phyloP scores from a whole-genome alignment of 2,888 invertebrate genomes.

The Seladonia tumulorum region DNA sequence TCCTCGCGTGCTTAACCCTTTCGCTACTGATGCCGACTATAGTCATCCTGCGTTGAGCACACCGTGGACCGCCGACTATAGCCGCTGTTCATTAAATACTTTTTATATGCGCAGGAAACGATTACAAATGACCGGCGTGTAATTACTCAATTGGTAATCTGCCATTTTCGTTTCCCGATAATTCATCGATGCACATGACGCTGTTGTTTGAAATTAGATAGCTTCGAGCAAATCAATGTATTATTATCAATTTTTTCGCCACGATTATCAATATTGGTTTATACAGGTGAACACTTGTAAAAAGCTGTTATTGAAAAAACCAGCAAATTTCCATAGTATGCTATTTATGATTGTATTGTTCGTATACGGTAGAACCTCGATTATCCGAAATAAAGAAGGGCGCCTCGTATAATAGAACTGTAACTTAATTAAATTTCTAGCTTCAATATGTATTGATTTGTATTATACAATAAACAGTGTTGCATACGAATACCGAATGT shows the following conservation, averaged over 20 bases:
- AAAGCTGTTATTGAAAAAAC: too few species aligned
- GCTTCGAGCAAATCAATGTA: not conserved
- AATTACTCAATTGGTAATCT: not conserved
- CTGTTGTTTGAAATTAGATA: not conserved
- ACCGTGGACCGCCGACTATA: not conserved
- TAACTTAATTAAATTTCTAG: too few species aligned
- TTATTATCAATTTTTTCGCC: not conserved
- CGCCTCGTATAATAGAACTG: too few species aligned
- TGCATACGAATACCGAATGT: too few species aligned
- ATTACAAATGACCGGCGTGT: constrained; percentile 1
- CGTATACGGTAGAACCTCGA: too few species aligned
- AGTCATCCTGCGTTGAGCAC: not conserved
- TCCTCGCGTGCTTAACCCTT: not conserved
- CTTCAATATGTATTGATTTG: too few species aligned
- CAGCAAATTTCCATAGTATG: too few species aligned
- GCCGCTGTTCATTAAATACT: not conserved
- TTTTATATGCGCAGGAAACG: not conserved
- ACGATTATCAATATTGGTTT: not conserved
- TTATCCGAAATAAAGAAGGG: too few species aligned
- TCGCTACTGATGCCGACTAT: not conserved
- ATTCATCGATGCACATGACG: not conserved
- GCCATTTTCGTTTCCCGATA: not conserved
- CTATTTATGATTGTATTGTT: too few species aligned
- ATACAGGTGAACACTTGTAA: not conserved
- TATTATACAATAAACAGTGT: too few species aligned